A percentile compares a stretch with the other conserved stretches of the same genome.
phyloP scores from a whole-genome alignment of 2,888 invertebrate species.

The Rhagonycha lutea region DNA sequence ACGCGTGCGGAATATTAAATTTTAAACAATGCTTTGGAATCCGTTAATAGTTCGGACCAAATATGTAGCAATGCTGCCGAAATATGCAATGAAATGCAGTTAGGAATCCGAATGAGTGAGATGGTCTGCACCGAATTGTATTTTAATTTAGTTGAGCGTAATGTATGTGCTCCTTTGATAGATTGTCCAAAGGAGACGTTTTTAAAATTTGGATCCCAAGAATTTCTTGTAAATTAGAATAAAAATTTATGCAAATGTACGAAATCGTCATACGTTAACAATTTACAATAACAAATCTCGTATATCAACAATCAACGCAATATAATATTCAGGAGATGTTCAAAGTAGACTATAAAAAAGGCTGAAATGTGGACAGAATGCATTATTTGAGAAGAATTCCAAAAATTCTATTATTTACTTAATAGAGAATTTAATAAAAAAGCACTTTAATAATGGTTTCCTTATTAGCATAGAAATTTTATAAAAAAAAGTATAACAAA shows the following conservation, averaged over 20 bases:
- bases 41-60: conserved; percentile 54
- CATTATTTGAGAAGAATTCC: conserved; percentile 34
- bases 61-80: conserved; percentile 47
- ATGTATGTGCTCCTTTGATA: conserved; percentile 12
- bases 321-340: conserved; percentile 1
- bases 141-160: conserved; percentile 29
- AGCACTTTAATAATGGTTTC: conserved; percentile 29
- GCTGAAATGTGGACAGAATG: conserved; percentile 25
- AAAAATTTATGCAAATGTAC: neutral
- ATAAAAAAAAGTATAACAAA: neutral
- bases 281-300: neutral
- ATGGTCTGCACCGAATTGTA: conserved; percentile 37
- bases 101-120: conserved; percentile 38
- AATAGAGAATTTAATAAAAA: conserved; percentile 31
- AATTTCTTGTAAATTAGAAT: neutral
- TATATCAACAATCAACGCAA: neutral
- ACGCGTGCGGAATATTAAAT: conserved; percentile 56
- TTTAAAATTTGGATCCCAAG: neutral
- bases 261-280: neutral
- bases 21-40: conserved; percentile 56
- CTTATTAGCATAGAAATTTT: conserved; percentile 15
- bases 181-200: neutral
- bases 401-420: conserved; percentile 39
- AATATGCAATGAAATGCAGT: conserved; percentile 40
- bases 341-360: conserved; percentile 8